A percentile compares a stretch with the other conserved stretches of the same genome.
Evolutionary conservation across 2,888 invertebrate species (phyloP).

Genomic region (Halictus ligatus): DNA sequence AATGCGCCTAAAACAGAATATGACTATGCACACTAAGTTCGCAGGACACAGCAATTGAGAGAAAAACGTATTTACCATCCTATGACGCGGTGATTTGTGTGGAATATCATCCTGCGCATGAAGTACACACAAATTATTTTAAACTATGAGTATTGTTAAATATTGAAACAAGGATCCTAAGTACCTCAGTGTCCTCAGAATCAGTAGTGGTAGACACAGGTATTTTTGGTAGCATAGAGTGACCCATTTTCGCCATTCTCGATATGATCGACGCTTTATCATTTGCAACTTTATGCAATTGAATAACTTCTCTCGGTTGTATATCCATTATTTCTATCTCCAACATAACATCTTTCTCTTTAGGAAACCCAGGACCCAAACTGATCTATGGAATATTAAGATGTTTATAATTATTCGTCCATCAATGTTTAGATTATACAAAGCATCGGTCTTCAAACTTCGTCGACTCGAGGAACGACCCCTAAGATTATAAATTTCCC

Average conservation of each 20-base stretch:
- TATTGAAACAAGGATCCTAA: background rate
- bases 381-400: slow-evolving; percentile 72
- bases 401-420: background rate
- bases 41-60: background rate
- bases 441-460: slow-evolving; percentile 18
- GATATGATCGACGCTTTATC: slow-evolving; percentile 85
- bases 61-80: slow-evolving; percentile 54
- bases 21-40: background rate
- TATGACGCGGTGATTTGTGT: slow-evolving; percentile 59
- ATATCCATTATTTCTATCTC: slow-evolving; percentile 78
- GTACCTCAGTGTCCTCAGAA: slow-evolving; percentile 84
- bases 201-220: slow-evolving; percentile 81
- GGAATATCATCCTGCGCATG: slow-evolving; percentile 66
- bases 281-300: slow-evolving; percentile 56
- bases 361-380: slow-evolving; percentile 80
- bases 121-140: background rate
- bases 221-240: slow-evolving; percentile 85
- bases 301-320: slow-evolving; percentile 42
- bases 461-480: background rate
- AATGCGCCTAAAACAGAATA: slow-evolving; percentile 40
- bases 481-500: background rate
- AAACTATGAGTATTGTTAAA: background rate
- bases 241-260: slow-evolving; percentile 87
- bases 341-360: slow-evolving; percentile 76
- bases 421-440: background rate